Evolutionary conservation across 2,113 vertebrate species (phyloP).

Genomic region (Oreochromis tanganicae): DNA sequence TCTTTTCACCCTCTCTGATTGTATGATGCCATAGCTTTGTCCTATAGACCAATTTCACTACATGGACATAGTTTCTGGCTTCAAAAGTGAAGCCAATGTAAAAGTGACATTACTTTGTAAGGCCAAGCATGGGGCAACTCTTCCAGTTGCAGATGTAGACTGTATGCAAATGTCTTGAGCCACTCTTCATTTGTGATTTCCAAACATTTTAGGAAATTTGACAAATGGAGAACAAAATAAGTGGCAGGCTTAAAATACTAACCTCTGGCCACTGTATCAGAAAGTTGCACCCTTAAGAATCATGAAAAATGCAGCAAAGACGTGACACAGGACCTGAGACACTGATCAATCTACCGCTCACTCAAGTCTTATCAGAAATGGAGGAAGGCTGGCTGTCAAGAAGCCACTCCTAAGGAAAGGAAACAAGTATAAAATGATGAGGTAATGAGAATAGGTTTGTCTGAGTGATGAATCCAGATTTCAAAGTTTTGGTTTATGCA

Average conservation of each 20-base stretch:
- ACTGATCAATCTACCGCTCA: background rate
- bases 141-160: background rate
- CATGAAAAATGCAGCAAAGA: background rate
- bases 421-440: background rate
- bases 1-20: background rate
- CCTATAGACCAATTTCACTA: rapidly evolving
- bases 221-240: background rate
- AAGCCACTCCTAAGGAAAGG: background rate
- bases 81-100: background rate
- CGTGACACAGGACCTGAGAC: background rate
- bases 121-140: rapidly evolving
- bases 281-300: background rate
- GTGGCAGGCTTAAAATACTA: background rate
- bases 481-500: background rate
- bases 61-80: background rate
- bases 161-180: background rate
- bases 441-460: rapidly evolving
- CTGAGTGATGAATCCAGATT: background rate
- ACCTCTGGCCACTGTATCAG: rapidly evolving
- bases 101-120: background rate
- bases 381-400: background rate
- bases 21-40: background rate
- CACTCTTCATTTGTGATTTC: rapidly evolving
- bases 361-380: background rate
- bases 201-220: background rate